Conservation (phyloP, 2,888 invertebrate genomes). For the Conus canariensis region DNA sequence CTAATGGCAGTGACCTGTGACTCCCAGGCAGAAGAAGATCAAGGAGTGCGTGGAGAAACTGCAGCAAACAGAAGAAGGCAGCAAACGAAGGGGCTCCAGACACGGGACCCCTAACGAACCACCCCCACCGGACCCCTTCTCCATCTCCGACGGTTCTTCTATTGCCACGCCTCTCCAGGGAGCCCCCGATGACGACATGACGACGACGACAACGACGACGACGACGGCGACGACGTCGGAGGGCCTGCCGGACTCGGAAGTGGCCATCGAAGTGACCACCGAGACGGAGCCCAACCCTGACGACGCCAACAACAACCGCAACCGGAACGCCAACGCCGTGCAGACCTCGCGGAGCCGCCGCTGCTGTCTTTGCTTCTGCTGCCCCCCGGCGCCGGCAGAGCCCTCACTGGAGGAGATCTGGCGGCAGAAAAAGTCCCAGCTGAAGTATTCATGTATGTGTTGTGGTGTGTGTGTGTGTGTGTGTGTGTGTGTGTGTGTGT, state of each 20-base stretch:
- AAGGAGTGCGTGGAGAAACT: conserved; percentile 13
- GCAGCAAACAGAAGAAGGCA: conserved; percentile 8
- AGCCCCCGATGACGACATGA: neutral
- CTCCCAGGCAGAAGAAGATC: conserved; percentile 7
- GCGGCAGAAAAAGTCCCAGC: conserved; percentile 4
- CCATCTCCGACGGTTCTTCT: neutral
- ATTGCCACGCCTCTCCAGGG: neutral
- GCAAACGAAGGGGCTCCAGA: neutral
- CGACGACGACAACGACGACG: neutral
- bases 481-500: neutral
- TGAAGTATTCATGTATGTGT: neutral
- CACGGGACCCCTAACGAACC: neutral
- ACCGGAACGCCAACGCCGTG: neutral
- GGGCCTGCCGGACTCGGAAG: neutral
- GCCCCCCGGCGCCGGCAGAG: neutral
- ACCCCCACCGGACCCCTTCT: neutral
- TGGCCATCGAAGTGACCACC: neutral
- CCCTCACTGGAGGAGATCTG: neutral
- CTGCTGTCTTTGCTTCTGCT: conserved; percentile 24
- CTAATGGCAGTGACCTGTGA: no score
- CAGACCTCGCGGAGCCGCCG: neutral
- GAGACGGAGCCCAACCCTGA: neutral
- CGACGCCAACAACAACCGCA: conserved; percentile 27
- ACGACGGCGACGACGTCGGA: neutral
- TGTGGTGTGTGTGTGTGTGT: neutral